Percentiles rank a stretch among this genome's conserved stretches.
Evolutionary conservation across 2,888 invertebrate species (phyloP).

Genomic region (Tenthredo amoena): DNA sequence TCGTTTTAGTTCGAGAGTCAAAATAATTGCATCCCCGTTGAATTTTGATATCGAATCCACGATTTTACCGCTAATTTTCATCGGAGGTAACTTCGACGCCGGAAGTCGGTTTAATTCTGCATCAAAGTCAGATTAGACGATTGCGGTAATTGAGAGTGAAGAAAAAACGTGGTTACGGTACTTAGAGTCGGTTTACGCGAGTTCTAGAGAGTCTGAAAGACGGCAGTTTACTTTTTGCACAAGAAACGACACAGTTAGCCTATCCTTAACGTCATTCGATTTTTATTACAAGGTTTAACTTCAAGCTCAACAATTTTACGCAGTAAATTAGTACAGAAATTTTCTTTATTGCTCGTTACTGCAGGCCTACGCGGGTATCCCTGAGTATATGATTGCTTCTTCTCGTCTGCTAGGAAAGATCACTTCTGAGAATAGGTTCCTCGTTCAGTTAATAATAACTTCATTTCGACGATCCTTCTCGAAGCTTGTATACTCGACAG

Average conservation of each 20-base stretch:
- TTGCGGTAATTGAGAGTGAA: not conserved
- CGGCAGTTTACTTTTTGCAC: not conserved
- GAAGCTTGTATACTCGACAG: not conserved
- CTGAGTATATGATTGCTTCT: constrained; percentile 19
- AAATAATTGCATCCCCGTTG: not conserved
- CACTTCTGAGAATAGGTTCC: not conserved
- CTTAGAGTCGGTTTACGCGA: not conserved
- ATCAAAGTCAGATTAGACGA: not conserved
- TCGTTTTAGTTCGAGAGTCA: not conserved
- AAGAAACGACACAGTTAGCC: constrained; percentile 4
- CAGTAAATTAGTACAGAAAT: constrained; percentile 12
- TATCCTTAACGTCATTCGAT: not conserved
- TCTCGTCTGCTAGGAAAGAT: constrained; percentile 11
- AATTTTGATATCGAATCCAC: not conserved
- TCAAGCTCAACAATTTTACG: constrained; percentile 10
- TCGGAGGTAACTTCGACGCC: not conserved
- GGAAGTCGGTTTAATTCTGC: not conserved
- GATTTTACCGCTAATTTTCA: not conserved
- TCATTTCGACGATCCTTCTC: constrained; percentile 11
- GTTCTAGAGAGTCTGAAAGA: not conserved
- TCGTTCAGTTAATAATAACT: constrained; percentile 15
- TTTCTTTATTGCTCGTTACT: constrained; percentile 18
- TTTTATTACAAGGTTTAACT: not conserved
- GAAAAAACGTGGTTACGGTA: not conserved
- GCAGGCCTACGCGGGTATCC: not conserved